Conservation (phyloP, 1,140 invertebrate genomes). For the Euglossa dilemma region DNA sequence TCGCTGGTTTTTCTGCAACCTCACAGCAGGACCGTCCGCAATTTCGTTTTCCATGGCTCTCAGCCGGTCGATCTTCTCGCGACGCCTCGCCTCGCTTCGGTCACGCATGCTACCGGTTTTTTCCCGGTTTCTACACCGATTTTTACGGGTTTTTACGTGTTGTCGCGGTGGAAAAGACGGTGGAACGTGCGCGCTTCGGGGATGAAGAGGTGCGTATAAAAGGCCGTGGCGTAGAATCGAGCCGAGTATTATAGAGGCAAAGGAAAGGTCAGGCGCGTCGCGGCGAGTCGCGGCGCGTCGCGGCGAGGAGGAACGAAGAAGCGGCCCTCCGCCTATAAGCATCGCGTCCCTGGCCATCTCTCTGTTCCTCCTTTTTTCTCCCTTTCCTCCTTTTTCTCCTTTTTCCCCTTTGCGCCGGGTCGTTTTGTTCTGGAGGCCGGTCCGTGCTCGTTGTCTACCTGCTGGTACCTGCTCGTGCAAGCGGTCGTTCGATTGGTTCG, state of each 20-base stretch:
- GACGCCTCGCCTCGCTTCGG: slow-evolving; percentile 3
- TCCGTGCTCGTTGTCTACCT: slow-evolving; percentile 28
- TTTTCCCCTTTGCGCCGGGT: background rate
- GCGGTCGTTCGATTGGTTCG: slow-evolving; percentile 58
- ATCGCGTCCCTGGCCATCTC: slow-evolving; percentile 8
- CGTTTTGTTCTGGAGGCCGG: slow-evolving; percentile 37
- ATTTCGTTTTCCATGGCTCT: slow-evolving; percentile 18
- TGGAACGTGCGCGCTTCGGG: background rate
- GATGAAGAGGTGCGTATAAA: background rate
- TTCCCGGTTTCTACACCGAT: too few relatives aligned
- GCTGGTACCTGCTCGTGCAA: slow-evolving; percentile 8
- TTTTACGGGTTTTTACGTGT: background rate
- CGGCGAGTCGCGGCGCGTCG: background rate
- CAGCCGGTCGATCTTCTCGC: background rate
- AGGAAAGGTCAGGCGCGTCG: slow-evolving; percentile 23
- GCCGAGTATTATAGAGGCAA: background rate
- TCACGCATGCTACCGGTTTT: background rate
- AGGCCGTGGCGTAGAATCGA: background rate
- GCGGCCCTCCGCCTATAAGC: slow-evolving; percentile 11
- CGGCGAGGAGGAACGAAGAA: background rate
- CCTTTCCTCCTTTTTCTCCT: slow-evolving; percentile 21
- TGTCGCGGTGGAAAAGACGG: background rate
- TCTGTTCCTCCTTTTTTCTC: slow-evolving; percentile 3
- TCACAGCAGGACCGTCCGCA: background rate
- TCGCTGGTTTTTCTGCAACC: background rate